Evolutionary conservation across 2,113 vertebrate species (phyloP), one percentile per base, ranked within the genome.

Genomic region (Rhynchomys soricoides): DNA sequence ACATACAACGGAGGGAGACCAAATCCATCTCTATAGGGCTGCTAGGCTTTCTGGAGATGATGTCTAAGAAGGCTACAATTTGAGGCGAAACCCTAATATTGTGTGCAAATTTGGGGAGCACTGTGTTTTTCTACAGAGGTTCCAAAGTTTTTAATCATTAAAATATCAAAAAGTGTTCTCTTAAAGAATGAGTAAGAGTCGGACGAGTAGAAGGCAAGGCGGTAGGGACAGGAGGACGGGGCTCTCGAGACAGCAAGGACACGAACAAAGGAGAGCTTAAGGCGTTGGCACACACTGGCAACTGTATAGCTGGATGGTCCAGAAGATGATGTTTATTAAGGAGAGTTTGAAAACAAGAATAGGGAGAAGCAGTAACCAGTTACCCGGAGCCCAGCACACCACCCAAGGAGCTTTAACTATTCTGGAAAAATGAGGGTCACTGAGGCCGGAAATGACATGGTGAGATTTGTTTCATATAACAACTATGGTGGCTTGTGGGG

Each of bases 11-110:
- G 78, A 85, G 31, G 43, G 52, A 93, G 71, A 71, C 9, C 59
- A 90, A 91, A 92, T 1, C 59, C 68, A 37, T 86, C 9, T 90
- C 43, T 24, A 92, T 52, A 52, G 34, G 22, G 6, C n/a, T 66
- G 83, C 62, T 29, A 90, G 34, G 90, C 73, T 95, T 95, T 82
- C 91, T 62, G 59, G 66, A 82, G 81, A 82, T 70, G 75, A 93
- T 68, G 75, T 2, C 4, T 83, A 97, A 88, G 59, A n/a, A 90
- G 19, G 24, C 43, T 75, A 85, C 48, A 89, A 94, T 64, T 75
- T 93, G 9, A 5, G 31, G 68, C 70, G 48, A 81, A 55, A 90
- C 66, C 7, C 45, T 62, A 87, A 16, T 43, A 92, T 31, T 43
- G 40, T 31, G 10, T 87, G n/a, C 71, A 95, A 74, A 89, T 74